Base-by-base conservation (phyloP, 1,140 invertebrate species). In the Philotrypesis tridentata region DNA sequence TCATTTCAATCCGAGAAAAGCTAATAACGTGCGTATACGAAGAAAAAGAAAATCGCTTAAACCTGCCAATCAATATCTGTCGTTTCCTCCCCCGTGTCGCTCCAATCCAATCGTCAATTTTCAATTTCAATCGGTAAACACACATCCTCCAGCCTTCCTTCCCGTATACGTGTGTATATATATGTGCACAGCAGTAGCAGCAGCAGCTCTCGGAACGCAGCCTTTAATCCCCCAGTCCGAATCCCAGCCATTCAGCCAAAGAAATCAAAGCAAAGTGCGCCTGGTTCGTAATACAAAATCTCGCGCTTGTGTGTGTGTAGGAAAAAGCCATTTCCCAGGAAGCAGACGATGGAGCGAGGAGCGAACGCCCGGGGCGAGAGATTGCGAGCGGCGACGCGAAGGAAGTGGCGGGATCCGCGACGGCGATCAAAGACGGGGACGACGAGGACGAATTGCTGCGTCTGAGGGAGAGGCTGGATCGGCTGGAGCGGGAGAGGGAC, bases 251-350 rank as follows among this genome's bases (percentile, higher is more conserved):
- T 55, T 55, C 25, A 29, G 25, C 61, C 17, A 11, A 65, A 29
- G 61, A 65, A 65, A 65, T 65, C 61, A 25, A 65, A 65, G 61
- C 61, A 29, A 65, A 29, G 48, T 55, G 7, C 48, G 17, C 48
- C 48, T 21, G 21, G 17, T 55, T 17, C 21, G 7, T 55, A 55
- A 55, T 55, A 55, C 7, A 55, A 55, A n/a, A 6, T 55, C 29
- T 21, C 27, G 9, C n/a, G n/a, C n/a, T n/a, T n/a, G n/a, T n/a
- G n/a, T n/a, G n/a, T n/a, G n/a, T 70, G 27, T 70, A 40, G 8
- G 40, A 71, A 79, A 79, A 70, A 60, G 37, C 27, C 21, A 37
- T 80, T 73, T 74, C 33, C 17, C 23, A 73, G 71, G 61, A 80
- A 4, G 70, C 17, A 43, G 25, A 14, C 11, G 14, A 8, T 23